These are phyloP conservation scores for Cremastobaeus sp. DNA, from an alignment of 2,888 invertebrate genomes.

Conservation along the genomic window DNA sequence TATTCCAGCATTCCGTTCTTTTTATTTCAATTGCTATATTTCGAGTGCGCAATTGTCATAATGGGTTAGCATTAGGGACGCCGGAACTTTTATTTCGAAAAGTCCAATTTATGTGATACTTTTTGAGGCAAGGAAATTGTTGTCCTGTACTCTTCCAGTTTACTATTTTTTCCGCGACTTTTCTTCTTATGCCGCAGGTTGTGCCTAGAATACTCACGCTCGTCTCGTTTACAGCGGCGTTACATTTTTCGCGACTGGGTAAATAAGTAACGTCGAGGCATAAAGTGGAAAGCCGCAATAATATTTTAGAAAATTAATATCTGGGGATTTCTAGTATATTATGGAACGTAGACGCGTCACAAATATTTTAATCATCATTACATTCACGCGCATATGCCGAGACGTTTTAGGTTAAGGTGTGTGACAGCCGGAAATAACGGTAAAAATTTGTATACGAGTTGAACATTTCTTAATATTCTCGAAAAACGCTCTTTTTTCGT, in stretches of 20 bases:
- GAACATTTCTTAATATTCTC: too few relatives aligned
- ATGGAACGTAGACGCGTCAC: too few relatives aligned
- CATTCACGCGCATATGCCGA: not conserved
- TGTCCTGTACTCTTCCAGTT: conserved; percentile 31
- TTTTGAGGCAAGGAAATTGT: conserved; percentile 56
- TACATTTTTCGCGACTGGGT: conserved; percentile 37
- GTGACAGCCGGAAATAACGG: too few relatives aligned
- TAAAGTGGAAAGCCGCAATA: conserved; percentile 23
- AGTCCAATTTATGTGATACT: conserved; percentile 69
- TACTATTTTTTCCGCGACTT: conserved; percentile 45
- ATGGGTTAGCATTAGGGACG: conserved; percentile 62
- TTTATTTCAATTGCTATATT: conserved; percentile 61
- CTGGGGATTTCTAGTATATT: too few relatives aligned
- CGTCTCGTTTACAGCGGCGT: conserved; percentile 58
- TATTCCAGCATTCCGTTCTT: conserved; percentile 13
- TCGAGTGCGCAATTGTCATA: conserved; percentile 69
- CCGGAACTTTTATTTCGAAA: conserved; percentile 47
- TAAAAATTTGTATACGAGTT: too few relatives aligned
- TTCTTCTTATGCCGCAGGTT: conserved; percentile 49
- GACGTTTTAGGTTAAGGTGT: too few relatives aligned
- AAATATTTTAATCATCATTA: not conserved
- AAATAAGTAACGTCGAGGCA: conserved; percentile 39
- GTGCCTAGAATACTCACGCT: conserved; percentile 39
- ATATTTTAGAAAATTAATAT: conserved; percentile 31
- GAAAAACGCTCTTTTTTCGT: too few relatives aligned